Evolutionary conservation across 2,797 vertebrate species (phyloP), one percentile per base, ranked within the genome.

Genomic region (Erethizon dorsatum): DNA sequence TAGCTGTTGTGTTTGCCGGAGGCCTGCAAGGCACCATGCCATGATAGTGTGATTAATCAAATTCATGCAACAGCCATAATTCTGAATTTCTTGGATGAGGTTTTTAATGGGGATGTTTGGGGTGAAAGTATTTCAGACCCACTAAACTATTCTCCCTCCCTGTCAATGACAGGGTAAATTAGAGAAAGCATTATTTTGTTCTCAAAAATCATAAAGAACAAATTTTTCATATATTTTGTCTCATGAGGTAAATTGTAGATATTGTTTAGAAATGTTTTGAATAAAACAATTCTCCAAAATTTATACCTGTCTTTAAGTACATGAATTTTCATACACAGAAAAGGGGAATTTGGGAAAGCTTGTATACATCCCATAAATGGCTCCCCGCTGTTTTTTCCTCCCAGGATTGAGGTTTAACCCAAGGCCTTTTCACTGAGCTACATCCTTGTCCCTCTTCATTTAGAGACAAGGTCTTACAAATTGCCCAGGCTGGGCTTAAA

Each of bases 141-240:
- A 0, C 84, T 0, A 0, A 95, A 90, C 41, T 11, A 0, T 80
- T 89, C 63, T 4, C 91, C 61, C 2, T 33, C 71, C 97, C 96
- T 95, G 88, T 98, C 95, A 97, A 67, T 79, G 80, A 61, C 77
- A 93, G 22, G 37, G 45, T 96, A 71, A 93, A 71, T 65, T 94
- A 52, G 11, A 91, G 87, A n/a, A 91, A 95, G 31, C 45, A 31
- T 96, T 96, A 67, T 95, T 75, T 94, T 95, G 31, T 61, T 93
- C 61, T 89, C 57, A 59, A 73, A 77, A 96, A 96, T 56, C 92
- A 47, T 88, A 96, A 95, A 56, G 13, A 65, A 85, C 59, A 93
- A 78, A 17, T 0, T 73, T 59, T 84, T 83, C 65, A 67, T 93
- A 80, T 92, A 90, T 9, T 75, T 98, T 97, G 18, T 45, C 93